Evolutionary conservation across 2,797 vertebrate species (phyloP), one percentile per base, ranked within the genome.

Genomic region (Gobionotothen gibberifrons): DNA sequence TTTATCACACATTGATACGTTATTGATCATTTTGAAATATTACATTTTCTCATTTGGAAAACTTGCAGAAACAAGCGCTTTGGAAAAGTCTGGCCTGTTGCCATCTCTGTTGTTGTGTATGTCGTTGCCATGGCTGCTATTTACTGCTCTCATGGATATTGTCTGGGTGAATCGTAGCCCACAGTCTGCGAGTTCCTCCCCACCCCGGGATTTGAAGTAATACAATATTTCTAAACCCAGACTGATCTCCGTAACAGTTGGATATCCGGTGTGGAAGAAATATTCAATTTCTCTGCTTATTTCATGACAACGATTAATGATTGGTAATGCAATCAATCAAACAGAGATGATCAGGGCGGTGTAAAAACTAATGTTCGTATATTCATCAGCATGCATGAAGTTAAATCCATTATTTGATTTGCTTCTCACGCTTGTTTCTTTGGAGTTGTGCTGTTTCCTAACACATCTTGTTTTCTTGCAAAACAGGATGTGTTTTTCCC

Each of bases 161-260:
- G 19, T 79, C 0, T 54, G 72, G 82, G 63, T 66, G 59, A 84
- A 84, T 69, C 46, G 58, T 32, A 12, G 51, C 48, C 16, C 57
- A 59, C 61, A 3, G 57, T 60, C 39, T 54, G 48, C 29, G 42
- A 48, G 4, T 53, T 60, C 49, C 47, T 21, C 2, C 36, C 47
- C 40, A 60, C 57, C n/a, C 10, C 29, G 55, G 48, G 7, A 43
- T n/a, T 29, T 76, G 48, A 79, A 69, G 8, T 49, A 7, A 54
- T 15, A 10, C 52, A 9, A 43, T 61, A 49, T 74, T 56, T 57
- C 22, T 3, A 68, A 76, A n/a, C 21, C 17, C 65, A 56, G 61
- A 51, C 6, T 42, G 47, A 76, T 32, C 62, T 78, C 13, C 40
- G 2, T 22, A 53, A 32, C 65, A 65, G 32, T 5, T 19, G 48